Evolutionary conservation across 1,140 invertebrate species (phyloP).

Genomic region (Metopolophium dirhodum): DNA sequence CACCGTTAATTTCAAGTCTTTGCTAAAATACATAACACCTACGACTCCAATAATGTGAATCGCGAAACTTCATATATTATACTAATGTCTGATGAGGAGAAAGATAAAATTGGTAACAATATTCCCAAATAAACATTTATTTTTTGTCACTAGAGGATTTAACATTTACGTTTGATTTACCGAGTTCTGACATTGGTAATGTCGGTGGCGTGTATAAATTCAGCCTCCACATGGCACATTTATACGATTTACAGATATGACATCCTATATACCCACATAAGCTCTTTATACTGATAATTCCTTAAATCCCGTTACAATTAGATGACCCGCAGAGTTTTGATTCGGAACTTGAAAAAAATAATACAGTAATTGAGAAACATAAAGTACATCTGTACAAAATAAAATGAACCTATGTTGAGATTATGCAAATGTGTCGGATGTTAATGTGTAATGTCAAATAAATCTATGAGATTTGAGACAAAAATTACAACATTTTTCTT

Average conservation of each 20-base stretch:
- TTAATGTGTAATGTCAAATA: background rate
- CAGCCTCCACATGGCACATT: background rate
- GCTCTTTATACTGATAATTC: conserved; percentile 26
- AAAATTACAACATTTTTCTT: background rate
- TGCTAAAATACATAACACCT: background rate
- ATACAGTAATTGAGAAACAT: background rate
- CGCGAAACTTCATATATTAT: background rate
- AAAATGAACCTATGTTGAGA: background rate
- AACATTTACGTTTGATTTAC: conserved; percentile 46
- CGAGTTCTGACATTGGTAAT: background rate
- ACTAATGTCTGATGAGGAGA: background rate
- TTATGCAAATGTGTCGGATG: background rate
- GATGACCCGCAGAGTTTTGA: background rate
- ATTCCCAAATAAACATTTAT: conserved; percentile 35
- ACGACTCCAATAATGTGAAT: background rate
- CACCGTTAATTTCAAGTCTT: background rate
- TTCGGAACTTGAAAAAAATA: background rate
- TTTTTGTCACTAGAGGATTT: background rate
- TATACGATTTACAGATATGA: background rate
- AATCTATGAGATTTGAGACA: no score
- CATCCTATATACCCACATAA: background rate
- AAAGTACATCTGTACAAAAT: background rate
- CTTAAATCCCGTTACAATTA: background rate
- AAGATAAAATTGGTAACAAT: conserved; percentile 29
- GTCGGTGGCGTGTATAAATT: conserved; percentile 21